A percentile compares a stretch with the other conserved stretches of the same genome.
Evolutionary conservation across 2,113 vertebrate genomes (phyloP).

Genomic region (Cebidichthys violaceus): DNA sequence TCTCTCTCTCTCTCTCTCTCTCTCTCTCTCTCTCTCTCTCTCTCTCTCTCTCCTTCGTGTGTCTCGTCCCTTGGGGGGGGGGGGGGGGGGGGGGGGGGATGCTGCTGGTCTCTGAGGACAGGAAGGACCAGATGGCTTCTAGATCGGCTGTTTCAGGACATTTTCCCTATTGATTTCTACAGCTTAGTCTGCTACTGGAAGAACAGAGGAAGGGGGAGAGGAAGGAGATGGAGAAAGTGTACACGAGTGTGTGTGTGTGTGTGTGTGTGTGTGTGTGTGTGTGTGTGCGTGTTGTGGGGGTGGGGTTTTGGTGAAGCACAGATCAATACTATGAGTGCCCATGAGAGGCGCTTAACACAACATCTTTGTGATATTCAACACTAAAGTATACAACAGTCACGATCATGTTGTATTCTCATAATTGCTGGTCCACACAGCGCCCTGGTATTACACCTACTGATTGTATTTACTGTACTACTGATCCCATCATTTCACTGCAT

Average conservation of each 20-base stretch:
- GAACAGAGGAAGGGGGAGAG: constrained; percentile 45
- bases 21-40: background rate
- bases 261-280: constrained; percentile 25
- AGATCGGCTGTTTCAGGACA: constrained; percentile 81
- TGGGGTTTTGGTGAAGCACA: background rate
- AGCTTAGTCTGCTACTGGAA: constrained; percentile 76
- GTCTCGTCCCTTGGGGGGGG: constrained; percentile 35
- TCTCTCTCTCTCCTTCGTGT: constrained; percentile 20
- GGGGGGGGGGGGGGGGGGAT: background rate
- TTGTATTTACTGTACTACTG: background rate
- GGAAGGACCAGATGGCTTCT: constrained; percentile 79
- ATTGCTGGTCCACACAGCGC: too few relatives aligned
- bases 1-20: background rate
- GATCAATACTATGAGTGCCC: constrained; percentile 56
- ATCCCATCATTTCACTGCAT: background rate
- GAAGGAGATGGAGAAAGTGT: constrained; percentile 12
- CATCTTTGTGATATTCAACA: constrained; percentile 20
- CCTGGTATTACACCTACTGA: background rate
- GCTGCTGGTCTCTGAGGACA: constrained; percentile 68
- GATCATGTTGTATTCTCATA: constrained; percentile 3
- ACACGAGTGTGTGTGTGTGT: constrained; percentile 1
- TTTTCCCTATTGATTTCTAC: constrained; percentile 83
- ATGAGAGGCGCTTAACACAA: constrained; percentile 42
- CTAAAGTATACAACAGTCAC: constrained; percentile 3
- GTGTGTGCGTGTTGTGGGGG: constrained; percentile 24